Conservation (phyloP, 2,797 vertebrate species). For the Delichon dasypus region DNA sequence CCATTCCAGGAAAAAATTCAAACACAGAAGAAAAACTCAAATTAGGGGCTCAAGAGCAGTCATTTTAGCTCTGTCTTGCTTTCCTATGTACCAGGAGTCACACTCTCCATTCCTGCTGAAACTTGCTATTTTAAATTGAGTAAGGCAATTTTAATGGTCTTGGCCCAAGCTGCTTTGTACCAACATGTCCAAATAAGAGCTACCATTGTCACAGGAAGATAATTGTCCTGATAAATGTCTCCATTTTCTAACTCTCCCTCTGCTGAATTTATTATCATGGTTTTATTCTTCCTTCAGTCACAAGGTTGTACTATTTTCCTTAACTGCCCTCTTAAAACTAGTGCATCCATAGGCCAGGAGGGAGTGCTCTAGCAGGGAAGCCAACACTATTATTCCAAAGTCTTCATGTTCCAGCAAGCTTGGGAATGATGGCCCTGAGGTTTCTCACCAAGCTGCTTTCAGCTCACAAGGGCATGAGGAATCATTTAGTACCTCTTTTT, state of each 20-base stretch:
- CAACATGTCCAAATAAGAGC: neutral
- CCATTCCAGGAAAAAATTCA: neutral
- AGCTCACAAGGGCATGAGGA: conserved; percentile 26
- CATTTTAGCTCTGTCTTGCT: neutral
- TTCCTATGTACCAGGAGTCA: neutral
- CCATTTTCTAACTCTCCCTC: neutral
- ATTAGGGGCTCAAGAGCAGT: neutral
- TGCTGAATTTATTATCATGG: conserved; percentile 3
- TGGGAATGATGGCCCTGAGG: conserved; percentile 46
- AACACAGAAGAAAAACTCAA: neutral
- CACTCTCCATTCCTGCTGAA: neutral
- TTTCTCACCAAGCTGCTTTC: conserved; percentile 53
- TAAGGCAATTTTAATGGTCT: conserved; percentile 12
- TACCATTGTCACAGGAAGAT: neutral
- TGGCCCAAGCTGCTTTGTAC: neutral
- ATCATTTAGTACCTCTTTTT: conserved; percentile 38
- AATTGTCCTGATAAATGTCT: neutral
- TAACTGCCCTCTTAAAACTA: conserved; percentile 9
- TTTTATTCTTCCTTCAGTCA: conserved; percentile 24
- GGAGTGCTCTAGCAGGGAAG: conserved; percentile 43
- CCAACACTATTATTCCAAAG: neutral
- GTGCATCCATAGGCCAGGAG: conserved; percentile 47
- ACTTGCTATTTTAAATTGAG: neutral
- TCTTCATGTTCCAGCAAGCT: conserved; percentile 29
- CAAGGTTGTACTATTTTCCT: conserved; percentile 9